Conservation (phyloP, 1,140 invertebrate species). For the Dreissena rostriformis region DNA sequence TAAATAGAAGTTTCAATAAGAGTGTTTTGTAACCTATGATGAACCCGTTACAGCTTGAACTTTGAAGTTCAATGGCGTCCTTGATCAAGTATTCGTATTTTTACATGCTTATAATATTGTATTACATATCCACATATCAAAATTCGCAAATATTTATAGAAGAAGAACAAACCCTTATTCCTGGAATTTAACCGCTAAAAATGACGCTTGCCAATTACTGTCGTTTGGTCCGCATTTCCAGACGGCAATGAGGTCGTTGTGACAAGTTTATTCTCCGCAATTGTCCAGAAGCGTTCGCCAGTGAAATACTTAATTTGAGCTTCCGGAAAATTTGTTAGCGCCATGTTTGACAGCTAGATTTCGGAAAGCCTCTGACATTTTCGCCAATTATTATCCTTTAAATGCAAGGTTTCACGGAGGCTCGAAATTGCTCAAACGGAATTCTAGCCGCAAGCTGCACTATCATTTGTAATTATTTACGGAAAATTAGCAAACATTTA, state of each 20-base stretch:
- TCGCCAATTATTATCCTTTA: conserved; percentile 39
- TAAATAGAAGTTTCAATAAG: no score
- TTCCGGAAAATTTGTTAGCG: conserved; percentile 30
- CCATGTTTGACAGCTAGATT: conserved; percentile 31
- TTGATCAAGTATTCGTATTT: not conserved
- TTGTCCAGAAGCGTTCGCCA: conserved; percentile 7
- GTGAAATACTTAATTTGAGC: conserved; percentile 8
- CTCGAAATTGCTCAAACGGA: conserved; percentile 18
- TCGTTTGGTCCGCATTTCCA: not conserved
- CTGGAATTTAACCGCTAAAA: not conserved
- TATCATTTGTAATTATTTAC: conserved; percentile 51
- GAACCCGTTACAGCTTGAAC: no score
- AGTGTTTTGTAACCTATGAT: no score
- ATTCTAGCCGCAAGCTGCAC: conserved; percentile 28
- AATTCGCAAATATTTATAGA: not conserved
- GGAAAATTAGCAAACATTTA: conserved; percentile 57
- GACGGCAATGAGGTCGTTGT: not conserved
- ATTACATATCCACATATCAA: not conserved
- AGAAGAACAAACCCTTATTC: not conserved
- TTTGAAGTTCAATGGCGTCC: no score
- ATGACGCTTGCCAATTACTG: conserved; percentile 4
- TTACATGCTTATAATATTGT: not conserved
- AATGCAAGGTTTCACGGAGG: conserved; percentile 30
- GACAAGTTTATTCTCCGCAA: conserved; percentile 30
- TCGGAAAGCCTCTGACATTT: conserved; percentile 39